A percentile compares a stretch with the other conserved stretches of the same genome.
Evolutionary conservation across 2,888 invertebrate genomes (phyloP).

Genomic region (Apamea anceps): DNA sequence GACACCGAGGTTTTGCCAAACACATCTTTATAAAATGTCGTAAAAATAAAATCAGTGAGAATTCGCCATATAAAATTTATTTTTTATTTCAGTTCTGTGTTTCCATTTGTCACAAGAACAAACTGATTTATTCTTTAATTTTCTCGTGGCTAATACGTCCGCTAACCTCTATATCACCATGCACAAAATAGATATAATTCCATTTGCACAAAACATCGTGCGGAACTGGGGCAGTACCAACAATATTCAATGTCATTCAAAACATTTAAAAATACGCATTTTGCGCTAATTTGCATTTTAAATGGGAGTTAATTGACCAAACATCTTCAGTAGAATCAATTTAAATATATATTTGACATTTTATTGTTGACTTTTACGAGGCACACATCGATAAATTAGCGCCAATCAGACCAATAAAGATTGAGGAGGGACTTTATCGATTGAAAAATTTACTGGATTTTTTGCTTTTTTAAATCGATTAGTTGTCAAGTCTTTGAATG

Average conservation of each 20-base stretch:
- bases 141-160: not conserved
- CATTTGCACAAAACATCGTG: conserved; percentile 1
- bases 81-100: not conserved
- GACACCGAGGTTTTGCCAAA: too few species aligned
- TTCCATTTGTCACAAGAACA: not conserved
- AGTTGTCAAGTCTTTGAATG: not conserved
- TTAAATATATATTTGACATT: conserved; percentile 48
- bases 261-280: conserved; percentile 24
- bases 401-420: conserved; percentile 36
- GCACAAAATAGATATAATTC: conserved; percentile 19
- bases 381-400: conserved; percentile 52
- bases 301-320: conserved; percentile 45
- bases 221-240: conserved; percentile 23
- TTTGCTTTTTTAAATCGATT: conserved; percentile 15
- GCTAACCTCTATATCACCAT: not conserved
- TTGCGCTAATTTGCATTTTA: conserved; percentile 47
- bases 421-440: conserved; percentile 27
- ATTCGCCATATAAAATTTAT: not conserved
- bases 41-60: not conserved
- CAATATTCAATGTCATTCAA: conserved; percentile 40
- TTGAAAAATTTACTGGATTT: not conserved
- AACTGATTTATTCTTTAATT: not conserved
- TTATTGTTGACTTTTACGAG: conserved; percentile 58
- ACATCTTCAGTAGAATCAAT: conserved; percentile 47
- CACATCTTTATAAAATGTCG: not conserved